Conservation (phyloP, 2,113 vertebrate genomes). For the Lontra canadensis region DNA sequence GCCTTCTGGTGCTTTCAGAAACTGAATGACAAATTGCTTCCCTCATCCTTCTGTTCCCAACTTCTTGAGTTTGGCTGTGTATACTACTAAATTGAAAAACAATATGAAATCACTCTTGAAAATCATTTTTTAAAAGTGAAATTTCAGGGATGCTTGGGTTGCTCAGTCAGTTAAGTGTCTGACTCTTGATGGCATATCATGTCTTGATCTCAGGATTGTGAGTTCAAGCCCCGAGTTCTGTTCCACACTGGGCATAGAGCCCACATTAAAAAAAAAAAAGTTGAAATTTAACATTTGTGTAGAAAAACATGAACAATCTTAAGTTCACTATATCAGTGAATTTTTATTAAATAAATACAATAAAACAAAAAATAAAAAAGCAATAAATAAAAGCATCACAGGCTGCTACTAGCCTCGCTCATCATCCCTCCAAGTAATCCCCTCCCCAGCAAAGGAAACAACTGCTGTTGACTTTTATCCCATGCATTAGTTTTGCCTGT, state of each 20-base stretch:
- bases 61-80: background rate
- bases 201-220: background rate
- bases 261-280: background rate
- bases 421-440: background rate
- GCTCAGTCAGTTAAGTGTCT: background rate
- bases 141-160: background rate
- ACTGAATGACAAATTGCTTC: background rate
- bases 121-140: background rate
- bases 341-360: background rate
- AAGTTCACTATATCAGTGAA: background rate
- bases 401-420: background rate
- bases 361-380: background rate
- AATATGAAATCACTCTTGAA: background rate
- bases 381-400: background rate
- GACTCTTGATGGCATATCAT: background rate
- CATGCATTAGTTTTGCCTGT: background rate
- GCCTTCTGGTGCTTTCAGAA: background rate
- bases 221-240: background rate
- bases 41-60: background rate
- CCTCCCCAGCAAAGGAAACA: background rate
- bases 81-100: background rate
- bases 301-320: background rate
- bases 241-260: background rate
- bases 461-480: background rate
- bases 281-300: background rate